Percentiles rank a stretch among this genome's conserved stretches.
Evolutionary conservation across 2,888 invertebrate genomes (phyloP).

Genomic region (Hirudinaria manillensis): DNA sequence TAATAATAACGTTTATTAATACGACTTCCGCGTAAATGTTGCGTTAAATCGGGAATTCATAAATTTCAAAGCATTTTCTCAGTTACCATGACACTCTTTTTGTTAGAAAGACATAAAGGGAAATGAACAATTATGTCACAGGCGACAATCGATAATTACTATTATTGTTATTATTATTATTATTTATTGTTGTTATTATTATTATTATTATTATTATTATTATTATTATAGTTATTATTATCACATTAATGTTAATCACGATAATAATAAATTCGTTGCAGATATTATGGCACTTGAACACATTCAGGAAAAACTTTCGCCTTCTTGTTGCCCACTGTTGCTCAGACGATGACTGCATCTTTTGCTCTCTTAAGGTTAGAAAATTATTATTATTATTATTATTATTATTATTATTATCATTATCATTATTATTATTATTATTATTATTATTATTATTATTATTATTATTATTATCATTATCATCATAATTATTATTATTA

Average conservation of each 20-base stretch:
- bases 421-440: not conserved
- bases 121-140: too few species aligned
- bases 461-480: not conserved
- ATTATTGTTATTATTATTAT: not conserved
- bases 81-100: too few species aligned
- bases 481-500: not conserved
- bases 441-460: not conserved
- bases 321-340: constrained; percentile 84
- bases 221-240: too few species aligned
- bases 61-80: too few species aligned
- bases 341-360: constrained; percentile 84
- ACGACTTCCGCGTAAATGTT: too few species aligned
- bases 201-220: not conserved
- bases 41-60: too few species aligned
- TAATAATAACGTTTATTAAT: too few species aligned
- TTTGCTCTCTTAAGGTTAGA: constrained; percentile 89
- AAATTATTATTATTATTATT: not conserved
- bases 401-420: not conserved
- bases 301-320: constrained; percentile 87
- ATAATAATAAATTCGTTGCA: constrained; percentile 40
- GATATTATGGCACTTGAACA: constrained; percentile 93
- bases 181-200: not conserved
- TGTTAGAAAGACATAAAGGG: too few species aligned
- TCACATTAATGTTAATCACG: not conserved
- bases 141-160: not conserved